A percentile compares a stretch with the other conserved stretches of the same genome.
These are phyloP conservation scores for Scortum barcoo DNA, from an alignment of 2,113 vertebrate genomes.

Conservation along the genomic window DNA sequence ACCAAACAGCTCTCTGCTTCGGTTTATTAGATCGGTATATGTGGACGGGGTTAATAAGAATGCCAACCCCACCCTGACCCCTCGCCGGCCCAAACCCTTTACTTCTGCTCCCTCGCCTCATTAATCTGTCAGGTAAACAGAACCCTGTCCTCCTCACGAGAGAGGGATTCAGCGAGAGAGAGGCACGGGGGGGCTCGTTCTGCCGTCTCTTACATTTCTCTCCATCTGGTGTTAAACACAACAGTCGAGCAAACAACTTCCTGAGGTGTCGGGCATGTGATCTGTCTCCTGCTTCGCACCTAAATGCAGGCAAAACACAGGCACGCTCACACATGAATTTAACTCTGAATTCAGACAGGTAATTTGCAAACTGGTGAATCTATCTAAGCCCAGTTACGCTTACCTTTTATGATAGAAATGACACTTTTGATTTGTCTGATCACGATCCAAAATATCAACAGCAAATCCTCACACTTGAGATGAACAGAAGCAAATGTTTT, in stretches of 20 bases:
- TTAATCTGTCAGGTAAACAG: conserved; percentile 72
- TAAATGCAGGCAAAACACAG: neutral
- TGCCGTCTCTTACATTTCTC: conserved; percentile 12
- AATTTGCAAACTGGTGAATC: conserved; percentile 4
- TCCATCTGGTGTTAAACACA: conserved; percentile 23
- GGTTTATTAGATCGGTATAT: conserved; percentile 61
- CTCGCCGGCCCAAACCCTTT: conserved; percentile 41
- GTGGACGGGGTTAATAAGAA: conserved; percentile 73
- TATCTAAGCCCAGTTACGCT: neutral
- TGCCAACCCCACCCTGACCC: conserved; percentile 45
- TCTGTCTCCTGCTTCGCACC: neutral
- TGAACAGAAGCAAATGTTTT: neutral
- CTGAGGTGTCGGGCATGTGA: neutral
- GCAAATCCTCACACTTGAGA: neutral
- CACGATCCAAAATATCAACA: neutral
- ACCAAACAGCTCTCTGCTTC: conserved; percentile 34
- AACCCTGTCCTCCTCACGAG: conserved; percentile 26
- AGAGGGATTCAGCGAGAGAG: conserved; percentile 20
- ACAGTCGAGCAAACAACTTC: conserved; percentile 21
- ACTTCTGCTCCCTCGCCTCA: conserved; percentile 57
- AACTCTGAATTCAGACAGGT: neutral
- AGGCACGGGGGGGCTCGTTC: neutral
- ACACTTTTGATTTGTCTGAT: neutral
- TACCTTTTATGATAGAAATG: neutral
- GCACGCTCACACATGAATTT: neutral